Base-by-base conservation (phyloP, 2,113 vertebrate genomes). In the Phycodurus eques region DNA sequence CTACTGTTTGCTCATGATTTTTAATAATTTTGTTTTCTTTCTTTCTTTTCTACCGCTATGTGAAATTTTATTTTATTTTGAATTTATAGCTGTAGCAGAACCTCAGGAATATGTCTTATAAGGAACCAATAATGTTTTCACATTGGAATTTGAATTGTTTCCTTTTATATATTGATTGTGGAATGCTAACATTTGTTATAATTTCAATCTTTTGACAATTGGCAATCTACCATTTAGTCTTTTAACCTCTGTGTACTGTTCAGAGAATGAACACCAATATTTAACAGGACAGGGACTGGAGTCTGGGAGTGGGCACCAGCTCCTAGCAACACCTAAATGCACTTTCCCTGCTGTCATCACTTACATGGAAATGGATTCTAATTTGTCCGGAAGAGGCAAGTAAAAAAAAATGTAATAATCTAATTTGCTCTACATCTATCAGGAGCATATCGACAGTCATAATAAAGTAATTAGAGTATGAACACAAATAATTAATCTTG, bases 291-390 rank as follows among this genome's bases (percentile, higher is more conserved):
- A 44, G 35, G 27, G 43, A 31, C 42, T 56, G 67, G 49, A 43
- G 13, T 62, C 35, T 31, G 47, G 42, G n/a, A 20, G 33, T 53
- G 46, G 57, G n/a, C 12, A 15, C 11, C 46, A 31, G 59, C 49
- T 27, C 46, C 15, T 47, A 67, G 71, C 62, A 44, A 56, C 35
- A 64, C 20, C 60, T 4, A 12, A 65, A 65, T 42, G 17, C 49
- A 72, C 15, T 72, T 63, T 59, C 35, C 33, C 39, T 20, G 17
- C 31, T 60, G 42, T 67, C 64, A 73, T 19, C 20, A 15, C 27
- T 17, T 10, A 11, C 5, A 15, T 7, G 7, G 63, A 22, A 67
- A 22, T 46, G 54, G 31, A 22, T 6, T 19, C n/a, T 15, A 46
- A 42, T 54, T 19, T 7, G 43, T 51, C 8, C 3, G n/a, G 61